Percentiles rank a stretch among this genome's conserved stretches.
Conservation (phyloP, 2,113 vertebrate species). For the Eulemur macaco region DNA sequence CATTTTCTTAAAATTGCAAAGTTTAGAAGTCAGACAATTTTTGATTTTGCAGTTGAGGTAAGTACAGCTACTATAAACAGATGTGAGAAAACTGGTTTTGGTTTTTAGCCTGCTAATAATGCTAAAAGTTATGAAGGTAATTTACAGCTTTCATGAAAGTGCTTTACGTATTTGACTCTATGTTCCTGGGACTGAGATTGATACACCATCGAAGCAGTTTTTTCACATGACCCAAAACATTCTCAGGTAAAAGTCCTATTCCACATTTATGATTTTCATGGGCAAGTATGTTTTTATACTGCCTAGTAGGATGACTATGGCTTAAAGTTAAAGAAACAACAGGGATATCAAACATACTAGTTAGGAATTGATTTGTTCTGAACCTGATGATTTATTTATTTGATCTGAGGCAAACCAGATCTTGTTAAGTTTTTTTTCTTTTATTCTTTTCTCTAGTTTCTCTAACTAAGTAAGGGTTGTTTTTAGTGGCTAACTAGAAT, state of each 20-base stretch:
- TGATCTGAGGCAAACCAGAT: not conserved
- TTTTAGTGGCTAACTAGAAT: not conserved
- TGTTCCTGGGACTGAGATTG: not conserved
- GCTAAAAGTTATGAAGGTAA: not conserved
- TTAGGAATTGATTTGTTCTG: not conserved
- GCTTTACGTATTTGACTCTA: not conserved
- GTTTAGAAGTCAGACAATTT: not conserved
- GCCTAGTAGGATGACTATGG: not conserved
- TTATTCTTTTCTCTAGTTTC: not conserved
- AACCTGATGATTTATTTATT: constrained; percentile 4
- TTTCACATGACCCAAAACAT: not conserved
- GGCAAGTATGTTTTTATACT: not conserved
- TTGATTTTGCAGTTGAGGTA: not conserved
- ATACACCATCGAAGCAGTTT: not conserved
- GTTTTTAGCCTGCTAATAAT: not conserved
- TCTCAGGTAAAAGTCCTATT: not conserved
- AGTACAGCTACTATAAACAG: not conserved
- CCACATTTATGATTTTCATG: not conserved
- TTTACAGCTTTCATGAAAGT: not conserved
- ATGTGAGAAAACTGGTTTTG: not conserved
- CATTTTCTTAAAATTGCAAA: not conserved
- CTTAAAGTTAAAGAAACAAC: not conserved
- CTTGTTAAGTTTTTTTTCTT: not conserved
- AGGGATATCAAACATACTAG: not conserved
- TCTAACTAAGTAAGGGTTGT: not conserved